Conservation (phyloP, 2,113 vertebrate genomes). For the Acrocephalus arundinaceus region DNA sequence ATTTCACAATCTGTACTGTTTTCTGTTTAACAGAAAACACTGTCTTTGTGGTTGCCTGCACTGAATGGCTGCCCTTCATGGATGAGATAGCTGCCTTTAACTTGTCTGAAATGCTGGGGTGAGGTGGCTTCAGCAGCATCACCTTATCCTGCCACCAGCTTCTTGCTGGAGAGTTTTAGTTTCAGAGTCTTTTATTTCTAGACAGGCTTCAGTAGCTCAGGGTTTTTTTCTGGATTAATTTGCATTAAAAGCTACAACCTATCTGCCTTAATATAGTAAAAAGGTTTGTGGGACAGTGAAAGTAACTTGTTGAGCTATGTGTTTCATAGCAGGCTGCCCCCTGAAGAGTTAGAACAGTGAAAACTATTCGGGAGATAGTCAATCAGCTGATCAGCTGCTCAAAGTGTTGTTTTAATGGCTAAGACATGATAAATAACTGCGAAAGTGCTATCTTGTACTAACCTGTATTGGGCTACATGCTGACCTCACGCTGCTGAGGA, state of each 20-base stretch:
- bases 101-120: neutral
- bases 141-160: neutral
- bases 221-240: neutral
- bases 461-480: neutral
- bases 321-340: neutral
- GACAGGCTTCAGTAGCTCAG: neutral
- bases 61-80: neutral
- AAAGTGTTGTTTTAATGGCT: neutral
- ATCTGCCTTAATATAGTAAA: neutral
- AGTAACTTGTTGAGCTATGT: neutral
- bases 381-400: neutral
- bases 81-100: neutral
- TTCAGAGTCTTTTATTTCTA: neutral
- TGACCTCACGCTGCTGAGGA: neutral
- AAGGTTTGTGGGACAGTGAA: neutral
- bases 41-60: neutral
- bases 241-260: neutral
- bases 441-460: neutral
- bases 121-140: neutral
- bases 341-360: neutral
- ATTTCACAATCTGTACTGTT: neutral
- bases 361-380: neutral
- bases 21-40: neutral
- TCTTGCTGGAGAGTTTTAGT: neutral
- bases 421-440: neutral